Conservation (phyloP, 2,797 vertebrate species). For the Anolis apletophallus region DNA sequence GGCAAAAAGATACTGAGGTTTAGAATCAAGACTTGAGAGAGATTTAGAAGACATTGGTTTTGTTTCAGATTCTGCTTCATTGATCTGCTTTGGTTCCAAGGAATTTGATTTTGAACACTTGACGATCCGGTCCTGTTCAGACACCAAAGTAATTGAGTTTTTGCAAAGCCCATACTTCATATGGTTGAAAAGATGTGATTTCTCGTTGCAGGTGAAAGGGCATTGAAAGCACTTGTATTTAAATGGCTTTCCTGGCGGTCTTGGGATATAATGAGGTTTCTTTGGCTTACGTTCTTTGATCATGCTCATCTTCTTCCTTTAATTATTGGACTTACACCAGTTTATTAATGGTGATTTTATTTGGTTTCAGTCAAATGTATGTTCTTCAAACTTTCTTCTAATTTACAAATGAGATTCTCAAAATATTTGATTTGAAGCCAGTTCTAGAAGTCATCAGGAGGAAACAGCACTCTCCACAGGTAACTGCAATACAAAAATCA, state of each 20-base stretch:
- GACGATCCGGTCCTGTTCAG: conserved; percentile 86
- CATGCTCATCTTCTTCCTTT: conserved; percentile 83
- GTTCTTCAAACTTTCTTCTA: conserved; percentile 34
- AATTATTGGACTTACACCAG: conserved; percentile 37
- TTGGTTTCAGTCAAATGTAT: conserved; percentile 36
- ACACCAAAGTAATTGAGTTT: conserved; percentile 94
- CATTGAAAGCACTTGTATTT: conserved; percentile 99
- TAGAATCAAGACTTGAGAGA: conserved; percentile 63
- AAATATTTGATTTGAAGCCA: conserved; percentile 45
- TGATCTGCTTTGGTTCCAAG: conserved; percentile 71
- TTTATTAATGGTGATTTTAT: neutral
- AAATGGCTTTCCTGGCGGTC: conserved; percentile 96
- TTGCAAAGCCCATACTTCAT: conserved; percentile 99
- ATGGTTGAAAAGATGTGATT: conserved; percentile 98
- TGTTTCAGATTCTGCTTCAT: conserved; percentile 61
- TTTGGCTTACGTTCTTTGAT: conserved; percentile 94
- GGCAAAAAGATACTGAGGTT: conserved; percentile 68
- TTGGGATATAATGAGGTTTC: conserved; percentile 96
- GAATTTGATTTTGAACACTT: conserved; percentile 81
- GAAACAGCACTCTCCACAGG: conserved; percentile 26
- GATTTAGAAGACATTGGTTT: conserved; percentile 73
- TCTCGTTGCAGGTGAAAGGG: conserved; percentile 98
- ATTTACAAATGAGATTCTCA: conserved; percentile 48
- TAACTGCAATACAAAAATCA: conserved; percentile 70
- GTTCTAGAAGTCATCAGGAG: conserved; percentile 30